Conservation (phyloP, 2,888 invertebrate genomes). For the Acleris holmiana region DNA sequence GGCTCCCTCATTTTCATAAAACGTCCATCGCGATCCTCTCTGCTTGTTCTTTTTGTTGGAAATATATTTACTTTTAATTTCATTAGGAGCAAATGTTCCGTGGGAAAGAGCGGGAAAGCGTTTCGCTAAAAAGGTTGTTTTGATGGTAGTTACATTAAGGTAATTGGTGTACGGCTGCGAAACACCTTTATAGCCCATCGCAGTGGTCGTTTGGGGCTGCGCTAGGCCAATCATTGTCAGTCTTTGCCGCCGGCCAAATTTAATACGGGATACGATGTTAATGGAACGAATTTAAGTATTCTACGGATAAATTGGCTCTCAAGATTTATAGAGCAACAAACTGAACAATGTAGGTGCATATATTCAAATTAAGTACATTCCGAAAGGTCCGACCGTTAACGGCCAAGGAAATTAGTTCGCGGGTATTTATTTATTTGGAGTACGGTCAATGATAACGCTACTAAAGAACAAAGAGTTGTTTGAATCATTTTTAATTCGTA, state of each 20-base stretch:
- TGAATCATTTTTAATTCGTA: neutral
- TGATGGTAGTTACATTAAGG: constrained; percentile 80
- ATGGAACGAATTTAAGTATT: constrained; percentile 73
- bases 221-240: constrained; percentile 74
- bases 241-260: constrained; percentile 67
- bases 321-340: constrained; percentile 71
- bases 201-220: constrained; percentile 69
- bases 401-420: constrained; percentile 8
- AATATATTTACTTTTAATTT: constrained; percentile 66
- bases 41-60: constrained; percentile 48
- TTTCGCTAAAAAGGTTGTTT: constrained; percentile 77
- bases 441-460: neutral
- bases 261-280: constrained; percentile 71
- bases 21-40: constrained; percentile 51
- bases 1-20: constrained; percentile 65
- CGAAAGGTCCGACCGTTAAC: constrained; percentile 20
- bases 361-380: constrained; percentile 55
- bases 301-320: constrained; percentile 66
- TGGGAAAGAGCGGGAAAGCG: constrained; percentile 65
- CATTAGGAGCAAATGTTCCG: constrained; percentile 67
- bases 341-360: constrained; percentile 50
- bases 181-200: constrained; percentile 78
- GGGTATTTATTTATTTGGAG: constrained; percentile 16
- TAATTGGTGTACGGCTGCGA: constrained; percentile 78
- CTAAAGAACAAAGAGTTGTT: constrained; percentile 4